Percentiles rank a stretch among this genome's conserved stretches.
phyloP scores from a whole-genome alignment of 2,113 vertebrate genomes.

The Leuciscus idus region DNA sequence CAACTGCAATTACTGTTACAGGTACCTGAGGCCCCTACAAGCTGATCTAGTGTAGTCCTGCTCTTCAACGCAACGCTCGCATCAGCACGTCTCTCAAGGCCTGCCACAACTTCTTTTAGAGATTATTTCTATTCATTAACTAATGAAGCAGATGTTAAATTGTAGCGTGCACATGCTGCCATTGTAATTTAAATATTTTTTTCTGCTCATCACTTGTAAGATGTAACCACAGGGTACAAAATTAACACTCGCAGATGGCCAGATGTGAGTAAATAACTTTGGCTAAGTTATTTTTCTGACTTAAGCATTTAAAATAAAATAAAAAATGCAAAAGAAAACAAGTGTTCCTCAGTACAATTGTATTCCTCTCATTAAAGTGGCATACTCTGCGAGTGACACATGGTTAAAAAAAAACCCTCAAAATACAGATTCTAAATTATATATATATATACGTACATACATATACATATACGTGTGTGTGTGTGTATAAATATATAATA shows the following conservation, averaged over 20 bases:
- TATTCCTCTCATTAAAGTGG: too few relatives aligned
- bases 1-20: slow-evolving; percentile 41
- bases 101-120: not conserved
- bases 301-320: not conserved
- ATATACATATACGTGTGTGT: too few relatives aligned
- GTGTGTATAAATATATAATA: too few relatives aligned
- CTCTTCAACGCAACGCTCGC: not conserved
- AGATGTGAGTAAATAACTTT: not conserved
- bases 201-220: not conserved
- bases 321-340: too few relatives aligned
- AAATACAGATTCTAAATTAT: too few relatives aligned
- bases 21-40: slow-evolving; percentile 24
- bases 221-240: not conserved
- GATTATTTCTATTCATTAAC: not conserved
- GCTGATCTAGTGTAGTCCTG: slow-evolving; percentile 19
- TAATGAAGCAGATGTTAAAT: not conserved
- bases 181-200: not conserved
- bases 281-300: not conserved
- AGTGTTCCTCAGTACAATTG: too few relatives aligned
- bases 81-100: not conserved
- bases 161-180: not conserved
- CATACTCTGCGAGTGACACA: too few relatives aligned
- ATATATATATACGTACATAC: too few relatives aligned
- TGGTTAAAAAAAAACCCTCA: too few relatives aligned
- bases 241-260: not conserved